A percentile compares a stretch with the other conserved stretches of the same genome.
Evolutionary conservation across 2,113 vertebrate species (phyloP).

Genomic region (Sturnus vulgaris): DNA sequence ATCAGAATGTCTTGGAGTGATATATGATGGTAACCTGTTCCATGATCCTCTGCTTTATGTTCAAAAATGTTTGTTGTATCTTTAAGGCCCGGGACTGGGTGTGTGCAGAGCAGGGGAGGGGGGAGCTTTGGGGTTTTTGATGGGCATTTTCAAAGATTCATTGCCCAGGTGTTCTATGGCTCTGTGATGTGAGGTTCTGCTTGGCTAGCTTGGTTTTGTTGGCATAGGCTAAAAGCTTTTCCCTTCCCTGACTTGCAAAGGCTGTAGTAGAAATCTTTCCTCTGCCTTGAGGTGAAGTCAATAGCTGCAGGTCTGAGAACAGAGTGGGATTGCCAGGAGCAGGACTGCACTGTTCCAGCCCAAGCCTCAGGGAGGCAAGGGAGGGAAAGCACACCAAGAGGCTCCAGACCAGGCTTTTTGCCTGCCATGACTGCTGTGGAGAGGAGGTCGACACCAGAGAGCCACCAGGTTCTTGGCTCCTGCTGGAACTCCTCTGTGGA

Average conservation of each 20-base stretch:
- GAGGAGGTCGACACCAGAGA: accelerated
- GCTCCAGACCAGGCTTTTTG: background rate
- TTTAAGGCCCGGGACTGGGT: accelerated
- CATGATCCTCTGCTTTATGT: background rate
- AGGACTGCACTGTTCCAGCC: background rate
- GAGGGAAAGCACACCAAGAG: background rate
- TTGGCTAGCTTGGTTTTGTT: background rate
- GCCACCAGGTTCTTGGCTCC: background rate
- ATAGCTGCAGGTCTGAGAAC: background rate
- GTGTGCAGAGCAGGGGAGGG: accelerated
- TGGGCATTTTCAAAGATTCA: background rate
- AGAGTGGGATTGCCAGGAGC: no score
- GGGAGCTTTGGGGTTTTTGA: no score
- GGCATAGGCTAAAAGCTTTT: background rate
- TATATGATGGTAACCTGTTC: background rate
- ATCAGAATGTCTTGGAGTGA: background rate
- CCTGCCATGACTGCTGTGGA: background rate
- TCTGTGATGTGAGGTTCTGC: accelerated
- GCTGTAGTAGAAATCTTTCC: background rate
- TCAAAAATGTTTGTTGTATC: background rate
- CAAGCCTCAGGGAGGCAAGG: background rate
- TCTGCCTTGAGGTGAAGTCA: background rate
- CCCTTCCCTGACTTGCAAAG: background rate
- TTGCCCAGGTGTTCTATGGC: background rate
- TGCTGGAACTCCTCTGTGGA: background rate